These are phyloP conservation scores for Formica selysi DNA, from an alignment of 1,140 invertebrate species.

Conservation along the genomic window DNA sequence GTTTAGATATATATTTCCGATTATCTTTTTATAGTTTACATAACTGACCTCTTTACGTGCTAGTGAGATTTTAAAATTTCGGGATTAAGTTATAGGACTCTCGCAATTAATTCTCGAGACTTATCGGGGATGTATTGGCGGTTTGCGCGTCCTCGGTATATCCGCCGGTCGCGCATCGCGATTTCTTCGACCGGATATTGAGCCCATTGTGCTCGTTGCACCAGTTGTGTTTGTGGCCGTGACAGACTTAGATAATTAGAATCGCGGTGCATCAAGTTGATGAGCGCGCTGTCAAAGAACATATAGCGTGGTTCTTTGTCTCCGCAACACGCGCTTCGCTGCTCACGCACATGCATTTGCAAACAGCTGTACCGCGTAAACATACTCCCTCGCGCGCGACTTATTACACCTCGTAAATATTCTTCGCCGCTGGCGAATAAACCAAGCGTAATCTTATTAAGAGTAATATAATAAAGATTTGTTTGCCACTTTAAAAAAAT, in stretches of 20 bases:
- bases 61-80: neutral
- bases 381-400: conserved; percentile 4
- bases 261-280: neutral
- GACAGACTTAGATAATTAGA: conserved; percentile 64
- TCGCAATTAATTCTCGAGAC: neutral
- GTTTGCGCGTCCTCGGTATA: conserved; percentile 10
- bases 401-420: conserved; percentile 31
- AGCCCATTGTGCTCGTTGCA: conserved; percentile 61
- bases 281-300: conserved; percentile 13
- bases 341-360: neutral
- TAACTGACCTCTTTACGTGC: neutral
- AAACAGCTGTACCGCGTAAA: conserved; percentile 41
- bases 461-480: neutral
- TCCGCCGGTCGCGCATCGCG: conserved; percentile 2
- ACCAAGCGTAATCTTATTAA: conserved; percentile 3
- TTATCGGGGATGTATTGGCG: neutral
- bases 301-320: conserved; percentile 21
- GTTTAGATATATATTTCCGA: neutral
- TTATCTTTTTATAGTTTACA: neutral
- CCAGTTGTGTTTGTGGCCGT: conserved; percentile 58
- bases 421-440: neutral
- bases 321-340: neutral
- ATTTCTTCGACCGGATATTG: conserved; percentile 57
- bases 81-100: neutral
- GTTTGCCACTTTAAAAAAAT: neutral